These are phyloP conservation scores for Cremastobaeus sp. DNA, from an alignment of 2,888 invertebrate species.

Conservation along the genomic window DNA sequence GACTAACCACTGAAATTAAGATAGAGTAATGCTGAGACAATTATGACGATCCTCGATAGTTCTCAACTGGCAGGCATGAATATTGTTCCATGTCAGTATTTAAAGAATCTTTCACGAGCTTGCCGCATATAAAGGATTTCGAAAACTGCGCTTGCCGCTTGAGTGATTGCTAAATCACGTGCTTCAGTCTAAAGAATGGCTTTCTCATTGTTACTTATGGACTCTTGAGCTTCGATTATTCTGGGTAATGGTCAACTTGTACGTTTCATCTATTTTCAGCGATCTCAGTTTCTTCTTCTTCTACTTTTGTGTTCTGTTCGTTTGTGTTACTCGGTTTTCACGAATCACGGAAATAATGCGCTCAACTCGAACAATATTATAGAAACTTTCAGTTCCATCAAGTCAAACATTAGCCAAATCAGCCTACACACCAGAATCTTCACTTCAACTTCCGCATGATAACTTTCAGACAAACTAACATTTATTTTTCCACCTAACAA, in stretches of 20 bases:
- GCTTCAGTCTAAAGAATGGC: conserved; percentile 73
- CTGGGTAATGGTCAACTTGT: conserved; percentile 67
- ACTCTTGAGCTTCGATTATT: conserved; percentile 59
- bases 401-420: conserved; percentile 1
- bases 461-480: too few relatives aligned
- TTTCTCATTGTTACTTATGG: conserved; percentile 65
- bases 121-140: conserved; percentile 60
- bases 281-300: conserved; percentile 46
- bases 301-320: conserved; percentile 20
- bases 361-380: not conserved
- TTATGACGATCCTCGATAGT: conserved; percentile 54
- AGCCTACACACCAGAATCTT: too few relatives aligned
- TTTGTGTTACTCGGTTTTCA: conserved; percentile 15
- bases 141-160: conserved; percentile 72
- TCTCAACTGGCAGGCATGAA: conserved; percentile 56
- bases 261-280: conserved; percentile 58
- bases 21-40: conserved; percentile 2
- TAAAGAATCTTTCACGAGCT: conserved; percentile 66
- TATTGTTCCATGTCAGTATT: conserved; percentile 55
- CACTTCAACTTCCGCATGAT: too few relatives aligned
- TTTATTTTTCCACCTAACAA: too few relatives aligned
- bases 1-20: conserved; percentile 11
- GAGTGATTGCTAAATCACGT: conserved; percentile 70
- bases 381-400: too few relatives aligned
- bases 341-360: conserved; percentile 1